These are phyloP conservation scores for Pitta sordida DNA, from an alignment of 2,113 vertebrate species.

Conservation along the genomic window DNA sequence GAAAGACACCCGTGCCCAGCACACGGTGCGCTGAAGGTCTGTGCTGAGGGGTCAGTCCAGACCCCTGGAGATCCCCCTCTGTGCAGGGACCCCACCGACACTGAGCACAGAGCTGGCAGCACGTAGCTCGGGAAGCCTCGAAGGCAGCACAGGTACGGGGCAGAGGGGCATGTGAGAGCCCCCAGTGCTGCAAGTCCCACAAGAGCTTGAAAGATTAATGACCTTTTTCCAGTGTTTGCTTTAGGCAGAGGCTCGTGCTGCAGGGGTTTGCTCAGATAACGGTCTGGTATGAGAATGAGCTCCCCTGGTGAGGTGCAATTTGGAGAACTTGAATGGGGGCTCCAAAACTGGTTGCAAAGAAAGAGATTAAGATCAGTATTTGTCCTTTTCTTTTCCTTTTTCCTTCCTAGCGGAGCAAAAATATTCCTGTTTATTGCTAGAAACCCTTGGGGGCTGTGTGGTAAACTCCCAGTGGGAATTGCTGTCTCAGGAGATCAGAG, in stretches of 20 bases:
- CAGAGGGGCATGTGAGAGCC: accelerated
- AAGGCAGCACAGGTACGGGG: accelerated
- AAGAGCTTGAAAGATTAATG: neutral
- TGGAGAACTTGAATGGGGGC: slow-evolving; percentile 16
- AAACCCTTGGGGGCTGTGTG: slow-evolving; percentile 28
- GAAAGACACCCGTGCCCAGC: neutral
- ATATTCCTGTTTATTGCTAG: slow-evolving; percentile 47
- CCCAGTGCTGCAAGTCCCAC: neutral
- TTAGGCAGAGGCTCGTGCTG: neutral
- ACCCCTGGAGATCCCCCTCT: neutral
- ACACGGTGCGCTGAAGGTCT: neutral
- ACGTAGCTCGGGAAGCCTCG: accelerated
- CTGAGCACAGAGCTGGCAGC: neutral
- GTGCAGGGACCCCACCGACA: neutral
- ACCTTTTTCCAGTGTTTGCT: neutral
- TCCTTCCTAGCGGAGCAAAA: slow-evolving; percentile 50
- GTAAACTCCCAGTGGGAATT: slow-evolving; percentile 34
- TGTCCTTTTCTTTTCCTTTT: slow-evolving; percentile 13
- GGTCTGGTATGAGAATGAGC: neutral
- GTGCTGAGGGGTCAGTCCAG: neutral
- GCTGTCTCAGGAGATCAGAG: slow-evolving; percentile 54
- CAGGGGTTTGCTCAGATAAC: neutral
- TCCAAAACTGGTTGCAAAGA: slow-evolving; percentile 13
- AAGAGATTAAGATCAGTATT: slow-evolving; percentile 56
- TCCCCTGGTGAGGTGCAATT: slow-evolving; percentile 37